A percentile compares a stretch with the other conserved stretches of the same genome.
These are phyloP conservation scores for Florisuga fusca DNA, from an alignment of 2,797 vertebrate species.

Conservation along the genomic window DNA sequence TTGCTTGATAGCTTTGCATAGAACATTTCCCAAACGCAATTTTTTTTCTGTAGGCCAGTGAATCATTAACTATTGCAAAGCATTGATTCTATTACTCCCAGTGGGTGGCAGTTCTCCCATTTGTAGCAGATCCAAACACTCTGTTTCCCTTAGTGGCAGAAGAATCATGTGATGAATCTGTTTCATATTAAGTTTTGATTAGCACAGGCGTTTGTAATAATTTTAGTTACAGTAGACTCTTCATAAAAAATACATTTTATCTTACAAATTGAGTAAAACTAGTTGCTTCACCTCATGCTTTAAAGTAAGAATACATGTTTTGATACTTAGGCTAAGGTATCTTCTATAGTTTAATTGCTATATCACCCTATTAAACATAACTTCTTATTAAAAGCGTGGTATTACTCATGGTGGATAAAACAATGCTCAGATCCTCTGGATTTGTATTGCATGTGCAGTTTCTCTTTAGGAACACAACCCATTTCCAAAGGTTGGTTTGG, in stretches of 20 bases:
- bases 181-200: conserved; percentile 67
- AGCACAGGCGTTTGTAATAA: conserved; percentile 35
- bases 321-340: not conserved
- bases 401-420: not conserved
- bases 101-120: conserved; percentile 67
- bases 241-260: not conserved
- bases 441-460: not conserved
- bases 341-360: not conserved
- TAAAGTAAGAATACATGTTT: not conserved
- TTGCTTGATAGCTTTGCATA: conserved; percentile 38
- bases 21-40: conserved; percentile 26
- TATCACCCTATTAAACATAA: not conserved
- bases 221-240: not conserved
- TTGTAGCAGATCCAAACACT: conserved; percentile 64
- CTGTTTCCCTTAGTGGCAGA: conserved; percentile 57
- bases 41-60: conserved; percentile 4
- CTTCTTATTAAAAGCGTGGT: not conserved
- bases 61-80: conserved; percentile 67
- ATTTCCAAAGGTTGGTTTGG: not conserved
- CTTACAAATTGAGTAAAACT: not conserved
- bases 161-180: conserved; percentile 60
- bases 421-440: not conserved
- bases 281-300: not conserved
- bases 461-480: not conserved
- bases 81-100: conserved; percentile 45